These are phyloP conservation scores for Micrasema minimum DNA, from an alignment of 1,140 invertebrate genomes.

Conservation along the genomic window DNA sequence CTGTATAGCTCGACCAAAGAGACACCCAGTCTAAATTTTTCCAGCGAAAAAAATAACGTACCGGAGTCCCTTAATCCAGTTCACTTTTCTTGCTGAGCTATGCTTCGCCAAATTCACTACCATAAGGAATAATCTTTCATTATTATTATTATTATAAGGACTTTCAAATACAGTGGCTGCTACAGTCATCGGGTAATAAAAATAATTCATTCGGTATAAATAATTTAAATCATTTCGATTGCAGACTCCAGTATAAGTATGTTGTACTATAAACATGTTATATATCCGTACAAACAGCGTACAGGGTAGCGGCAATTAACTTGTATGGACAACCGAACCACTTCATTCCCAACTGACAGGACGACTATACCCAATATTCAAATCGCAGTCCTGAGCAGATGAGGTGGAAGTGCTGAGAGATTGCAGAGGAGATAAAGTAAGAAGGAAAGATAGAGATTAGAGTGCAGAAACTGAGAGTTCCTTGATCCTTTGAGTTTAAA, in stretches of 20 bases:
- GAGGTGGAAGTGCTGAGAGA: constrained; percentile 9
- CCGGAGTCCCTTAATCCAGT: no score
- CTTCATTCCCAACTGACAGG: constrained; percentile 53
- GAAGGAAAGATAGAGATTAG: neutral
- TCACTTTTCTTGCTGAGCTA: no score
- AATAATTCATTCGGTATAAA: constrained; percentile 54
- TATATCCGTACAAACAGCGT: neutral
- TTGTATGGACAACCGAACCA: constrained; percentile 50
- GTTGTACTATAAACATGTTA: neutral
- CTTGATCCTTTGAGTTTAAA: no score
- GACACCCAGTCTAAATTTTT: no score
- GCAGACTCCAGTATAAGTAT: constrained; percentile 20
- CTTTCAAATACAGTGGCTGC: constrained; percentile 20
- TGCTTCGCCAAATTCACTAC: no score
- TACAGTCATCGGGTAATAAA: constrained; percentile 49
- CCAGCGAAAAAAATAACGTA: no score
- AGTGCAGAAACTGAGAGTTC: neutral
- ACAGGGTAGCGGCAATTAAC: constrained; percentile 49
- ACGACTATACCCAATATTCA: constrained; percentile 53
- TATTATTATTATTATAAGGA: no score
- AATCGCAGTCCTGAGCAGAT: constrained; percentile 34
- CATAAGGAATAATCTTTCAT: no score
- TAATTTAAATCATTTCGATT: constrained; percentile 51
- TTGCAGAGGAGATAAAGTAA: constrained; percentile 11
- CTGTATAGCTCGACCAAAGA: no score